These are phyloP conservation scores for Agrypnia vestita DNA, from an alignment of 1,140 invertebrate genomes.

Conservation along the genomic window DNA sequence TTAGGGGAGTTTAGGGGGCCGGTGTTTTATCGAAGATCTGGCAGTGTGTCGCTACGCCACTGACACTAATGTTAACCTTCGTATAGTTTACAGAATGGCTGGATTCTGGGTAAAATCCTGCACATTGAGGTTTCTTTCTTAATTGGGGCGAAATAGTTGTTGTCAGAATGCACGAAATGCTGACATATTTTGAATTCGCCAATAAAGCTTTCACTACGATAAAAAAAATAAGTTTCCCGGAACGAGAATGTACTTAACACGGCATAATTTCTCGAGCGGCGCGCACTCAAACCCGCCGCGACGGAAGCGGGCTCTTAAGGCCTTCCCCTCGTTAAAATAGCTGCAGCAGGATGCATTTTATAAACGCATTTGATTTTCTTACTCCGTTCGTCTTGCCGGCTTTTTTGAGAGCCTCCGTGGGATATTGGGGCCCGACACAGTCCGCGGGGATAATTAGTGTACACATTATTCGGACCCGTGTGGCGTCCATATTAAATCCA, in stretches of 20 bases:
- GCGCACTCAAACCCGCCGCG: background rate
- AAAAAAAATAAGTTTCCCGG: too few species aligned
- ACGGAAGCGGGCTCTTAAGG: conserved; percentile 14
- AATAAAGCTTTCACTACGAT: conserved; percentile 8
- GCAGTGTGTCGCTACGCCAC: too few species aligned
- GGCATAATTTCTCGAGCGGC: background rate
- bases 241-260: conserved; percentile 8
- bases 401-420: background rate
- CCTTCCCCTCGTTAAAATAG: conserved; percentile 24
- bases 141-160: background rate
- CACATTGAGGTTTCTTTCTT: background rate
- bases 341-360: background rate
- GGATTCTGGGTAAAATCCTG: too few species aligned
- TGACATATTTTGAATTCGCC: background rate
- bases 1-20: too few species aligned
- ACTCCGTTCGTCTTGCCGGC: background rate
- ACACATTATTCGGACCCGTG: conserved; percentile 2
- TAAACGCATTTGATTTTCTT: conserved; percentile 11
- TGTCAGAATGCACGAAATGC: background rate
- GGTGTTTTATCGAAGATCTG: too few species aligned
- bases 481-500: conserved; percentile 11
- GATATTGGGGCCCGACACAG: background rate
- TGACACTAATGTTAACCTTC: too few species aligned
- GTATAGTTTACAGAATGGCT: too few species aligned
- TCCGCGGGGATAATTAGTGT: conserved; percentile 4